These are phyloP conservation scores for Agrilus cyanescens DNA, from an alignment of 2,888 invertebrate species.

Conservation along the genomic window DNA sequence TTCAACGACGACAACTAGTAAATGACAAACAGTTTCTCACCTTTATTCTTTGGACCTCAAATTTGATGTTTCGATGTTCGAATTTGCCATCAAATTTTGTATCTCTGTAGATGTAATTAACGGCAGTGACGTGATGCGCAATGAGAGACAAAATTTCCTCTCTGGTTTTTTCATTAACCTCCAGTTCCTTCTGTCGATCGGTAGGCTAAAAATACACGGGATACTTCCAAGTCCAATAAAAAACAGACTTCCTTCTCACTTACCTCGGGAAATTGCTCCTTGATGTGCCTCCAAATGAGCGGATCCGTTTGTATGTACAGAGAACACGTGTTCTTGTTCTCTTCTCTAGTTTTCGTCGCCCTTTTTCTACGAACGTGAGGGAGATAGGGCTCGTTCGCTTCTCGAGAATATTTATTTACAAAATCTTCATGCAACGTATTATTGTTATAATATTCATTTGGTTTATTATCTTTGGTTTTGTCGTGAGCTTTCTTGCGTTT, in stretches of 20 bases:
- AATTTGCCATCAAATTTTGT: conserved; percentile 86
- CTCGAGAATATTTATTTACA: conserved; percentile 65
- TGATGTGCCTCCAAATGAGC: conserved; percentile 90
- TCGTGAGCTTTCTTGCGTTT: conserved; percentile 16
- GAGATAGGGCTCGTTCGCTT: conserved; percentile 46
- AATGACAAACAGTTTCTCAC: conserved; percentile 34
- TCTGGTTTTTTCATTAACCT: conserved; percentile 77
- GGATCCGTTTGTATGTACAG: conserved; percentile 98
- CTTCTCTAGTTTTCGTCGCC: conserved; percentile 47
- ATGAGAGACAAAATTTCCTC: conserved; percentile 96
- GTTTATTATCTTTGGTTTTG: conserved; percentile 13
- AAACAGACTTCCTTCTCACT: conserved; percentile 23
- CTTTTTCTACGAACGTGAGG: conserved; percentile 23
- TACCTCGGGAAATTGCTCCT: conserved; percentile 71
- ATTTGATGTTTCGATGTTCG: conserved; percentile 88
- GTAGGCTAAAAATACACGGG: conserved; percentile 45
- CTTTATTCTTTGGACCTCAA: conserved; percentile 85
- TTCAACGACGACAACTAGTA: too few relatives aligned
- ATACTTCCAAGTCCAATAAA: neutral
- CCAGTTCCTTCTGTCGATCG: conserved; percentile 53
- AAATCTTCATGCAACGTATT: conserved; percentile 34
- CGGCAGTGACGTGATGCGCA: conserved; percentile 96
- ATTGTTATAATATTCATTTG: conserved; percentile 3
- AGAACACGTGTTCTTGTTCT: conserved; percentile 82
- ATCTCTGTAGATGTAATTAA: conserved; percentile 92